Percentiles rank a stretch among this genome's conserved stretches.
phyloP scores from a whole-genome alignment of 2,888 invertebrate genomes.

The Macaria liturata region DNA sequence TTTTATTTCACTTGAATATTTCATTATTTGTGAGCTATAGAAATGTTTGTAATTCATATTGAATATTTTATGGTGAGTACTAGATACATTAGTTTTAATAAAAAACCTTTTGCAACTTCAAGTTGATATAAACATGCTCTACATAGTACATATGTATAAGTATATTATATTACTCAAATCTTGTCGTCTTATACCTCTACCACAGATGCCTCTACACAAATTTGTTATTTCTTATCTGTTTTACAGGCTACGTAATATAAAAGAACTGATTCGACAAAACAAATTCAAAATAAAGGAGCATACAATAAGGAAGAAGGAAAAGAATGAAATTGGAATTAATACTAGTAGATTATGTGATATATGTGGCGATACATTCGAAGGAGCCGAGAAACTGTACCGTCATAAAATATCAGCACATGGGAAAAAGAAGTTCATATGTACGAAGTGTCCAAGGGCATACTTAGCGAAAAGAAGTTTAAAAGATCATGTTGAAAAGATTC shows the following conservation, averaged over 20 bases:
- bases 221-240: neutral
- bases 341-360: conserved; percentile 2
- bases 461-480: neutral
- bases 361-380: neutral
- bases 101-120: too few relatives aligned
- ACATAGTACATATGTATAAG: too few relatives aligned
- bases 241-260: conserved; percentile 1
- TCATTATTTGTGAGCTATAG: too few relatives aligned
- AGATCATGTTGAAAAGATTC: neutral
- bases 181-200: too few relatives aligned
- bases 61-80: too few relatives aligned
- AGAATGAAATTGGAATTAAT: neutral
- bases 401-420: conserved; percentile 1
- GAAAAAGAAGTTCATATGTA: conserved; percentile 4
- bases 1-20: too few relatives aligned
- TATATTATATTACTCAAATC: too few relatives aligned
- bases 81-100: too few relatives aligned
- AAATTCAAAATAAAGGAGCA: neutral
- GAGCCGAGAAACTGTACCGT: neutral
- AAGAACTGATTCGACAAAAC: conserved; percentile 2
- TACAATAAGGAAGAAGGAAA: neutral
- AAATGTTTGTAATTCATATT: too few relatives aligned
- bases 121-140: too few relatives aligned
- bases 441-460: conserved; percentile 9
- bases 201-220: too few relatives aligned